These are phyloP conservation scores for Cosmia trapezina DNA, from an alignment of 2,888 invertebrate species.

Conservation along the genomic window DNA sequence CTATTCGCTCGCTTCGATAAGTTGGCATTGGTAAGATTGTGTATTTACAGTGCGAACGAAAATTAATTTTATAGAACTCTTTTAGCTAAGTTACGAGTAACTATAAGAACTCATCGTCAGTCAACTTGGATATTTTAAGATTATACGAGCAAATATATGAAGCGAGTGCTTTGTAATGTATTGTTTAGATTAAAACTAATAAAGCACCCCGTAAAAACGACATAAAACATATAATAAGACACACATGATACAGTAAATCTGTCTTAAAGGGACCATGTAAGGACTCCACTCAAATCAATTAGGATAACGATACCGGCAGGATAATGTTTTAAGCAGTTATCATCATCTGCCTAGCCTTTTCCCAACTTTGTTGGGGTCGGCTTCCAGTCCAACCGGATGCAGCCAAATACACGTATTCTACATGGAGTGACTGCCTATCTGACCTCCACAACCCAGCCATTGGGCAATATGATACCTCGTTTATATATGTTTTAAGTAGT, in stretches of 20 bases:
- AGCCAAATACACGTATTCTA: too few relatives aligned
- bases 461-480: too few relatives aligned
- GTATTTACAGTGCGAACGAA: background rate
- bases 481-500: background rate
- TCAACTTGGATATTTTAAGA: background rate
- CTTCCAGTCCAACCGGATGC: too few relatives aligned
- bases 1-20: conserved; percentile 97
- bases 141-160: background rate
- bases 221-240: background rate
- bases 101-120: too few relatives aligned
- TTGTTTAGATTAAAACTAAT: background rate
- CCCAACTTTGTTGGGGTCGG: too few relatives aligned
- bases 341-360: too few relatives aligned
- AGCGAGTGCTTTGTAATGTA: too few relatives aligned
- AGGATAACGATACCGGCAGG: background rate
- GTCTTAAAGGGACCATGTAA: background rate
- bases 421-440: too few relatives aligned
- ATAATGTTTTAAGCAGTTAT: background rate
- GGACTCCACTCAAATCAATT: background rate
- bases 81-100: background rate
- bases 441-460: too few relatives aligned
- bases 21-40: conserved; percentile 93
- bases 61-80: background rate
- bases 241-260: background rate
- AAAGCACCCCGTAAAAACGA: background rate